A percentile compares a stretch with the other conserved stretches of the same genome.
Evolutionary conservation across 2,113 vertebrate genomes (phyloP).

Genomic region (Prietella phreatophila): DNA sequence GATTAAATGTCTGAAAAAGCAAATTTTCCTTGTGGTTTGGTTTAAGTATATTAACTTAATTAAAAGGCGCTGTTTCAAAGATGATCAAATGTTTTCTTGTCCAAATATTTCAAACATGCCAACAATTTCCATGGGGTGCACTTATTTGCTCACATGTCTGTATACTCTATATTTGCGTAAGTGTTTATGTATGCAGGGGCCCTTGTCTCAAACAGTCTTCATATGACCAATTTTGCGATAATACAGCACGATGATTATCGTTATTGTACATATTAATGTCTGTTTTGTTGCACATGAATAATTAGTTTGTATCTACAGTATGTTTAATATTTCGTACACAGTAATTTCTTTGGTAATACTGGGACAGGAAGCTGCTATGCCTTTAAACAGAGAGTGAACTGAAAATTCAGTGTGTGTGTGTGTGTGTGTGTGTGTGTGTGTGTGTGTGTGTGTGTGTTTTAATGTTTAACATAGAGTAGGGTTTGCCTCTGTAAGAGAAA

Average conservation of each 20-base stretch:
- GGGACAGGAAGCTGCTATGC: background rate
- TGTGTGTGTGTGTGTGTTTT: background rate
- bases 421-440: constrained; percentile 18
- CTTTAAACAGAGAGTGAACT: background rate
- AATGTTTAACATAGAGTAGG: background rate
- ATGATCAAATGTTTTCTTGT: no score
- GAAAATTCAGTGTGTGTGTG: background rate
- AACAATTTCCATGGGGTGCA: no score
- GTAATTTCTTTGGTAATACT: background rate
- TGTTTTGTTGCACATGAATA: background rate
- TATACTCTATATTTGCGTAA: no score
- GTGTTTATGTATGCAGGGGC: background rate
- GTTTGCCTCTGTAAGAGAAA: constrained; percentile 2
- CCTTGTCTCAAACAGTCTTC: background rate
- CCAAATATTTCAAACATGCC: no score
- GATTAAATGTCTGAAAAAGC: no score
- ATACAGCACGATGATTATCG: background rate
- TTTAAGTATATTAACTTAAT: no score
- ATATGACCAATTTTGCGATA: background rate
- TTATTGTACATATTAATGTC: background rate
- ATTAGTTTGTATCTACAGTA: background rate
- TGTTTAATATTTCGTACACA: background rate
- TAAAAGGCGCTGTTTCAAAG: no score
- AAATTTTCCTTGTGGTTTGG: no score
- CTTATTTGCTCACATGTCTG: no score